Percentiles rank a stretch among this genome's conserved stretches.
phyloP scores from a whole-genome alignment of 2,113 vertebrate genomes.

The Archocentrus centrarchus region DNA sequence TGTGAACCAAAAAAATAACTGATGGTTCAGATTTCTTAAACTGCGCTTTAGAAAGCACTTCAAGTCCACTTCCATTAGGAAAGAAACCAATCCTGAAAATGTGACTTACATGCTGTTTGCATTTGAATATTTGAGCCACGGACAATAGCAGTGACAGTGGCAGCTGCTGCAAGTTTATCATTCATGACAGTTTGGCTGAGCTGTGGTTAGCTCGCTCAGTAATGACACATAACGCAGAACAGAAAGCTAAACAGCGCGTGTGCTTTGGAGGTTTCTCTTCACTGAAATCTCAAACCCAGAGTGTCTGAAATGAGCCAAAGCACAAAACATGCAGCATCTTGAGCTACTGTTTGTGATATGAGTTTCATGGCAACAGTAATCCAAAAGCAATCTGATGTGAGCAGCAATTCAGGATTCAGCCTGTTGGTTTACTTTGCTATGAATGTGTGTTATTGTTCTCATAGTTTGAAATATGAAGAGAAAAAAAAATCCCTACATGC shows the following conservation, averaged over 20 bases:
- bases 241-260: constrained; percentile 14
- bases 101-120: neutral
- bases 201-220: neutral
- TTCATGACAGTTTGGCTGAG: constrained; percentile 11
- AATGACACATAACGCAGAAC: neutral
- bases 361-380: constrained; percentile 47
- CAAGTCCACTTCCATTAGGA: neutral
- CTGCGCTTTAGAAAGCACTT: fast-evolving
- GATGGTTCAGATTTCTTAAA: neutral
- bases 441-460: neutral
- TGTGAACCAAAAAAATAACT: neutral
- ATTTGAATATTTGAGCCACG: neutral
- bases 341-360: constrained; percentile 36
- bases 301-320: constrained; percentile 5
- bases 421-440: constrained; percentile 27
- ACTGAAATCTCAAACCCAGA: constrained; percentile 7
- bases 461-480: neutral
- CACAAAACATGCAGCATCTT: constrained; percentile 18
- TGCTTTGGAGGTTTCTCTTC: constrained; percentile 2
- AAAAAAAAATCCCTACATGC: neutral
- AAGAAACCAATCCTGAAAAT: neutral
- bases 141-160: neutral
- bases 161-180: constrained; percentile 4
- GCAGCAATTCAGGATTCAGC: constrained; percentile 39
- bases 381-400: constrained; percentile 39